Evolutionary conservation across 2,888 invertebrate species (phyloP), one percentile per base, ranked within the genome.

Genomic region (Alloscopus bannaensis): DNA sequence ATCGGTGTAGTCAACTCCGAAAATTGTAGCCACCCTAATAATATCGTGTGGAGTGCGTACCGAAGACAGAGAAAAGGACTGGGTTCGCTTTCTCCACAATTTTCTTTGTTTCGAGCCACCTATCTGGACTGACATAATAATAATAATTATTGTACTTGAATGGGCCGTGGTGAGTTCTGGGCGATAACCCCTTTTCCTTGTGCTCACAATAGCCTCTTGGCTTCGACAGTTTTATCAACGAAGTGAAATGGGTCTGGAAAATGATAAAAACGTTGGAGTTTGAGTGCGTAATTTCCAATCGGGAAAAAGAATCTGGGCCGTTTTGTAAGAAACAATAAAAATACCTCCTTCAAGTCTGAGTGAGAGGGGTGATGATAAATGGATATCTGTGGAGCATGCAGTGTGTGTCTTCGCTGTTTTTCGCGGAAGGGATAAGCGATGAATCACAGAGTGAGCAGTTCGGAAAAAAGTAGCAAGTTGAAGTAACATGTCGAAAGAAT

Each of bases 111-210:
- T 66, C 36, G 28, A 65, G 57, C 57, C 64, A 45, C 45, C 64
- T 77, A 78, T 78, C 78, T 71, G 36, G 66, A 71, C 66, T 66
- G 66, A 62, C 16, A 66, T 57, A 70, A 71, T 78, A 78, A 71
- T 78, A 50, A 78, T 66, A 66, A 50, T 78, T 71, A 78, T 78
- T 71, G 71, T 57, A 77, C 64, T 64, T 50, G 70, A 77, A 62
- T 65, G 26, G 50, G 6, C 18, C 16, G 31, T n/a, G 31, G 2
- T n/a, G 4, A n/a, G 29, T 59, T 18, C 55, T 55, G 22, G 2
- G 60, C 40, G 40, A 40, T 20, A 18, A 36, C 26, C 22, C 60
- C 6, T 8, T 31, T 36, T 24, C 16, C 22, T 11, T 40, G 36
- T 60, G 60, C 36, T 29, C 60, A 36, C n/a, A n/a, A n/a, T n/a